Evolutionary conservation across 1,140 invertebrate species (phyloP).

Genomic region (Drosophila nigrodunni): DNA sequence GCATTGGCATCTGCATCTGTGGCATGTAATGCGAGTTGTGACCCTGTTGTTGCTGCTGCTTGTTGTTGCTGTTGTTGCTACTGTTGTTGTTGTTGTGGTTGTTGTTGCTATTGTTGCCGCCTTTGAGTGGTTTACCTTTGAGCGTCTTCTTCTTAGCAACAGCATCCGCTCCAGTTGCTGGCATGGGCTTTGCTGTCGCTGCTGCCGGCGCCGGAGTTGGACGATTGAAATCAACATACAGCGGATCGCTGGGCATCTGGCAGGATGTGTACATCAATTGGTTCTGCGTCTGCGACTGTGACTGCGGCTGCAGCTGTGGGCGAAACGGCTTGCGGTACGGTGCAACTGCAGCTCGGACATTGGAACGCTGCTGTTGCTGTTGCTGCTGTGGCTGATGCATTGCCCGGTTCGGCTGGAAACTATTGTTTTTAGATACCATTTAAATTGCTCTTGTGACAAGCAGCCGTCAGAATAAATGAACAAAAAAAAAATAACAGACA

Average conservation of each 20-base stretch:
- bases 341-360: slow-evolving; percentile 58
- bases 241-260: slow-evolving; percentile 83
- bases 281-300: slow-evolving; percentile 22
- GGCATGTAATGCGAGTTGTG: slow-evolving; percentile 31
- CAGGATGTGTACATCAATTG: slow-evolving; percentile 64
- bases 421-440: slow-evolving; percentile 62
- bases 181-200: neutral
- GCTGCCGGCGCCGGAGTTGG: slow-evolving; percentile 42
- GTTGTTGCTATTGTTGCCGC: slow-evolving; percentile 53
- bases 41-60: slow-evolving; percentile 42
- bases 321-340: slow-evolving; percentile 70
- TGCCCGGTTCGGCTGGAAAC: slow-evolving; percentile 49
- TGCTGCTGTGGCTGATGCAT: slow-evolving; percentile 47
- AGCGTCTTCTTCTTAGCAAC: slow-evolving; percentile 62
- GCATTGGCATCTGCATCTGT: slow-evolving; percentile 23
- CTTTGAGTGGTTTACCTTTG: slow-evolving; percentile 55
- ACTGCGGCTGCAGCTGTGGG: slow-evolving; percentile 24
- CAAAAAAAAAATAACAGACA: slow-evolving; percentile 1
- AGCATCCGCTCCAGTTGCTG: slow-evolving; percentile 15
- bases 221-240: slow-evolving; percentile 81
- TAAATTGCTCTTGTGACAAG: slow-evolving; percentile 9
- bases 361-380: slow-evolving; percentile 38
- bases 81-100: slow-evolving; percentile 39
- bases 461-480: slow-evolving; percentile 7
- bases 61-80: slow-evolving; percentile 53